Conservation (phyloP, 2,888 invertebrate genomes). For the Eilema depressum region DNA sequence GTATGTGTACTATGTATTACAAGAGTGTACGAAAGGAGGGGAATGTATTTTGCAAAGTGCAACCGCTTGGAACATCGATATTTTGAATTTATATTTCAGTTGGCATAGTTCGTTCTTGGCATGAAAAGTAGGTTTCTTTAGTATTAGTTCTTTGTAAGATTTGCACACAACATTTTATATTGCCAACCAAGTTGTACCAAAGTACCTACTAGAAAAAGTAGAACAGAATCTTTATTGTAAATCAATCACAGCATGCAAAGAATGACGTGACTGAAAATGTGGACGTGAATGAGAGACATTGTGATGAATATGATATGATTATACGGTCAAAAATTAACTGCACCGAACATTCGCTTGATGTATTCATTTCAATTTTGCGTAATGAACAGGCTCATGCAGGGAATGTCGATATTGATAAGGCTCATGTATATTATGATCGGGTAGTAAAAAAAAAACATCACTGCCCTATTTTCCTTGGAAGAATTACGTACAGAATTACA, state of each 20-base stretch:
- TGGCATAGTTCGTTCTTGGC: slow-evolving; percentile 32
- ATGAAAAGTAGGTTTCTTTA: slow-evolving; percentile 28
- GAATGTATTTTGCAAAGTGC: slow-evolving; percentile 27
- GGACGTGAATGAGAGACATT: too few relatives aligned
- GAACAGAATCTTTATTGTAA: not conserved
- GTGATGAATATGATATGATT: not conserved
- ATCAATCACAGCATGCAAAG: not conserved
- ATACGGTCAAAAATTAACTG: not conserved
- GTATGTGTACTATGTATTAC: slow-evolving; percentile 21
- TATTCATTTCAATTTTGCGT: not conserved
- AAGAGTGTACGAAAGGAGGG: not conserved
- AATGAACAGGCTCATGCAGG: not conserved
- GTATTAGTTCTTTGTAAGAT: slow-evolving; percentile 25
- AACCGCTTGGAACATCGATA: slow-evolving; percentile 17
- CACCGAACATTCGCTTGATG: not conserved
- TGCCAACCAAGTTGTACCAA: slow-evolving; percentile 30
- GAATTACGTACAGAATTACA: too few relatives aligned
- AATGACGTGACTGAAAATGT: not conserved
- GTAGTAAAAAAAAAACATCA: too few relatives aligned
- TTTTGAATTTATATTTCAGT: slow-evolving; percentile 11
- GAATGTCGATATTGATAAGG: too few relatives aligned
- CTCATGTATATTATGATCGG: too few relatives aligned
- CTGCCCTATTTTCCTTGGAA: too few relatives aligned
- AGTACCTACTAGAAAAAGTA: not conserved
- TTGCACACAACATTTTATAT: slow-evolving; percentile 21